Evolutionary conservation across 2,113 vertebrate species (phyloP), one percentile per base, ranked within the genome.

Genomic region (Trogon surrucura): DNA sequence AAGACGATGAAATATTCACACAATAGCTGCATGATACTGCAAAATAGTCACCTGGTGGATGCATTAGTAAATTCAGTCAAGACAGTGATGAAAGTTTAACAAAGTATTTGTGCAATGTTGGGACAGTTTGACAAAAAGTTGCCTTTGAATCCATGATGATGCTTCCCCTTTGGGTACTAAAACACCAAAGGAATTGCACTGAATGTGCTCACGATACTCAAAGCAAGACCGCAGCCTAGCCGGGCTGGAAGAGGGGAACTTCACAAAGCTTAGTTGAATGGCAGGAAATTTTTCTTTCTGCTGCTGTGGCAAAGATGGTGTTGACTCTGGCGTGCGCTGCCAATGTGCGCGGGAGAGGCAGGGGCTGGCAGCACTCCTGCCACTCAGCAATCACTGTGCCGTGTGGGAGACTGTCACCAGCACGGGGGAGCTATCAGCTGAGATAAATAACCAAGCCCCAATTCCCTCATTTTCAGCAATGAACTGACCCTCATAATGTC

Each of bases 321-420:
- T 9, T 16, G 5, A 3, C n/a, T 29, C 32, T 27, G 44, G n/a
- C 36, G 26, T 11, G 15, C 5, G 19, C 34, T 53, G 3, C 26
- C 32, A 44, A 14, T 54, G 47, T 32, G 57, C 74, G 22, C 9
- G 27, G 23, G 36, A 58, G 10, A 60, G 16, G 30, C 47, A 25
- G 65, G 38, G 18, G 7, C 2, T 6, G 41, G 29, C 54, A 51
- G 38, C 1, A 6, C 66, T 70, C 16, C 71, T 17, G 34, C 32
- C 2, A 2, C 36, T 29, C 0, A 14, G 21, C 29, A 26, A 30
- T 47, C 19, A 17, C 11, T 2, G 3, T 9, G 6, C 9, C 47
- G 2, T 7, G 4, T 32, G 16, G 58, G 66, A 70, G 36, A 10
- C 64, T 48, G 32, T 16, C 32, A 8, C 26, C n/a, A 34, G 14